phyloP scores from a whole-genome alignment of 2,113 vertebrate genomes.

The Sialia sialis region DNA sequence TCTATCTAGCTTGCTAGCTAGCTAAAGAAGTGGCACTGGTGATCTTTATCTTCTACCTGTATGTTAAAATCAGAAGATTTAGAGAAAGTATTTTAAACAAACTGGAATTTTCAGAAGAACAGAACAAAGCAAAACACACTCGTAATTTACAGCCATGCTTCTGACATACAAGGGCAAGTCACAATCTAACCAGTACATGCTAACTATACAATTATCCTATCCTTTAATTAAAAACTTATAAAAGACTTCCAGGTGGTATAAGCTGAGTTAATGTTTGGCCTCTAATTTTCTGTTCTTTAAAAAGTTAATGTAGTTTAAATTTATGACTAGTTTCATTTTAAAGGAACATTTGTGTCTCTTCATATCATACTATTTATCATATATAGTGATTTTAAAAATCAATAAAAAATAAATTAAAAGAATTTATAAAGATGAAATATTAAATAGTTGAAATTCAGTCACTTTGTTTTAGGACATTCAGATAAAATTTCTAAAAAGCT shows the following conservation, averaged over 20 bases:
- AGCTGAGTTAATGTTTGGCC: neutral
- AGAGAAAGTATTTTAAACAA: neutral
- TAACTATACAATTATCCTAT: constrained; percentile 15
- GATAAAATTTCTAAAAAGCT: neutral
- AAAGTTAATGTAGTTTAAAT: neutral
- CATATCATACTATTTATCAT: neutral
- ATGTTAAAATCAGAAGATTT: neutral
- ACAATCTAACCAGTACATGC: neutral
- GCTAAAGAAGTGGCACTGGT: neutral
- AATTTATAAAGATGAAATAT: neutral
- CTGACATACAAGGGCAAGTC: neutral
- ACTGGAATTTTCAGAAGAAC: neutral
- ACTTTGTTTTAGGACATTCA: neutral
- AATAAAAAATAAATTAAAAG: neutral
- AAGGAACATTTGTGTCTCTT: neutral
- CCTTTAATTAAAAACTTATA: constrained; percentile 29
- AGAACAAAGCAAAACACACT: neutral
- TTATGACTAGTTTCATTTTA: neutral
- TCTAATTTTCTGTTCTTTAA: constrained; percentile 25
- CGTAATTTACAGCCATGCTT: neutral
- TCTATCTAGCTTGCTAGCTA: no score
- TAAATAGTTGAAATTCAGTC: neutral
- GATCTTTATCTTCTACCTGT: neutral
- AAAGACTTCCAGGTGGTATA: neutral
- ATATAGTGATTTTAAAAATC: neutral